Evolutionary conservation across 2,113 vertebrate genomes (phyloP), one percentile per base, ranked within the genome.

Genomic region (Bostrychus sinensis): DNA sequence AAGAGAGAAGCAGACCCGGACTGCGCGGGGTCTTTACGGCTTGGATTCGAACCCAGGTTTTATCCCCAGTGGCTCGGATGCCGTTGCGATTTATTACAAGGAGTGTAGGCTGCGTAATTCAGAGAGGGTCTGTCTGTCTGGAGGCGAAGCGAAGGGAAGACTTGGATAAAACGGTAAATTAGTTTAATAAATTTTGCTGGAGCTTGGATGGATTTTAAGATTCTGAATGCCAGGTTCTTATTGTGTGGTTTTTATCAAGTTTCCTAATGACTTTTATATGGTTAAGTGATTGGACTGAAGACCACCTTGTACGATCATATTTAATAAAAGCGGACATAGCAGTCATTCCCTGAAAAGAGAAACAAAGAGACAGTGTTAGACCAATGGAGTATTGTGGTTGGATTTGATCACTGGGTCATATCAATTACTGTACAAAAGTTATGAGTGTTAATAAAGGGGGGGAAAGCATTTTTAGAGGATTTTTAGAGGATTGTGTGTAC

Each of bases 1-100:
- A 85, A 74, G 80, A 88, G 77, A 68, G 80, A 74, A 85, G 11
- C 80, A 82, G 71, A 82, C 72, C 62, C n/a, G n/a, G 26, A 65
- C 48, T 62, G 62, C 9, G 45, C 30, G 28, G 37, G 43, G 53
- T 67, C 77, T 75, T 78, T 81, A 72, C 62, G 58, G 66, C 60
- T 60, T 75, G 74, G 56, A 68, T 50, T 45, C 42, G 20, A 43
- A 17, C 20, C 13, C 26, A 32, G 16, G 41, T 23, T 39, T 70
- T 60, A 65, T 56, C 60, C 43, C 42, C 39, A 1, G 37, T 51
- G 39, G 20, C 72, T 67, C 56, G 8, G 45, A 45, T 45, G 9
- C 57, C 0, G 66, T 41, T 42, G 53, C 43, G 2, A 57, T 75
- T 82, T 79, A 77, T 72, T 62, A 57, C 17, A 22, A 61, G 4